Evolutionary conservation across 2,888 invertebrate species (phyloP), one percentile per base, ranked within the genome.

Genomic region (Pegoplata infirma): DNA sequence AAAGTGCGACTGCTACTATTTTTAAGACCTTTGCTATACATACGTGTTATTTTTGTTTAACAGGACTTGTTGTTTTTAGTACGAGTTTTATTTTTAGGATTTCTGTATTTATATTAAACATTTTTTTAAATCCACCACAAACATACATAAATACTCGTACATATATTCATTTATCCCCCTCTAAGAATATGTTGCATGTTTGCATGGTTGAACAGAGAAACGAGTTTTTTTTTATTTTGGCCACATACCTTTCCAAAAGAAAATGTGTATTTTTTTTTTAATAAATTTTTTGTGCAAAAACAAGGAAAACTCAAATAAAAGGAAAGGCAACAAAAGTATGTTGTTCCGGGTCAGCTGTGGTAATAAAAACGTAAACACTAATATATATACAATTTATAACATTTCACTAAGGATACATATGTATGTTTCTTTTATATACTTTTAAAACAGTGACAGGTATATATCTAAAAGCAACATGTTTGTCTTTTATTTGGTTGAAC

Each of bases 341-440:
- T 59, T 66, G 25, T 61, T 61, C 47, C 25, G 47, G 67, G 74
- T 67, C 61, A 68, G 67, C 23, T 59, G 68, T 51, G 73, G 69
- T 77, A 77, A 77, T 77, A 77, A 80, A 79, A 79, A 77, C 58
- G 47, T 75, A 63, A 80, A 76, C 74, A 58, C 32, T 53, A 76
- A 61, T 67, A 59, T 66, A n/a, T n/a, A 53, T 49, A 66, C 77
- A 80, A 77, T 75, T 79, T 80, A 75, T 58, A 63, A 72, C 16
- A 56, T 49, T 68, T 59, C 16, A 36, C 55, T 71, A 3, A 40
- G 12, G 36, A 3, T 40, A 6, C 6, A n/a, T n/a, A n/a, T n/a
- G n/a, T n/a, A n/a, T 25, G 25, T 25, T 25, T 25, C 25, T 25
- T 6, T 25, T 25, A 25, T 6, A 25, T 25, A 25, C n/a, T n/a